Base-by-base conservation (phyloP, 2,113 vertebrate species). In the Labeo rohita region DNA sequence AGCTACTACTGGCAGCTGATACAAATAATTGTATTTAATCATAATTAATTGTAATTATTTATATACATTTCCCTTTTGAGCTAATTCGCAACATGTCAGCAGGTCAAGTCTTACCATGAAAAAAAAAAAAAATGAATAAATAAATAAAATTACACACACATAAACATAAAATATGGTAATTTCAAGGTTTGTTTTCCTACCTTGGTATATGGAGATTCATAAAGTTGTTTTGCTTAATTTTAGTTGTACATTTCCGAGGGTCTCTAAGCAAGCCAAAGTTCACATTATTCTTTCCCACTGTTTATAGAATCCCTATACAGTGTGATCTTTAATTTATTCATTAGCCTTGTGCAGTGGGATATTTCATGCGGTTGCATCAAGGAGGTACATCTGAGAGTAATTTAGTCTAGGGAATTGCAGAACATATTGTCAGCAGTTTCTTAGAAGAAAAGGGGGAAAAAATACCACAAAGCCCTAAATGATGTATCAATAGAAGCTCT, bases 311-410 rank as follows among this genome's bases (percentile, higher is more conserved):
- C 34, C 39, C 59, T 63, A 36, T 39, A 43, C 63, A 80, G 9
- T 77, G 49, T 28, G 23, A 36, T 81, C 66, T 76, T 90, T 85
- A 59, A 85, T 89, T 84, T 70, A 88, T 89, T 89, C 49, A 59
- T 50, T 88, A 75, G 70, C 72, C 39, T 74, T 49, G 54, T 81
- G 86, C 73, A 87, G 78, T 90, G 12, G 54, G 45, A 59, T 81
- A 16, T 88, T 89, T 87, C 39, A 87, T 86, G 70, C 76, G 87
- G 84, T 89, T 91, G 84, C 90, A 91, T 89, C 65, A 86, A 88
- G 74, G 12, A 84, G 9, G 23, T 68, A 61, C 6, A 76, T 90
- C 78, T 65, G 52, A 83, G 81, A 59, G 11, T 75, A 88, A 68
- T 59, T 85, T 88, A 88, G 89, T 85, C 88, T 83, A 45, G 83